Evolutionary conservation across 2,888 invertebrate genomes (phyloP).

Genomic region (Schizotus pectinicornis): DNA sequence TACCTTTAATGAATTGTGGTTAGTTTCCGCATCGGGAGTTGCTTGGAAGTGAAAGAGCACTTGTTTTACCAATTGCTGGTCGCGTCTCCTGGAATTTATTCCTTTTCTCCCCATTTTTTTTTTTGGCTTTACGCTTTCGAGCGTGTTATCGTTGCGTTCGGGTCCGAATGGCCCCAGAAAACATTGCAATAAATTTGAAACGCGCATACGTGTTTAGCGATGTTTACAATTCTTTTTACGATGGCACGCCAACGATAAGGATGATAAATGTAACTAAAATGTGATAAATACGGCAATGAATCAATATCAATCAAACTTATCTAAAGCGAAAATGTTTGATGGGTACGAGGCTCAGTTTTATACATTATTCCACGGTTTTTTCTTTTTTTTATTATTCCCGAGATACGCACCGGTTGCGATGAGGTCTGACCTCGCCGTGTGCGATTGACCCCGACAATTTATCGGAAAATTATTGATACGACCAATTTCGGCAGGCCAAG

Average conservation of each 20-base stretch:
- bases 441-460: no score
- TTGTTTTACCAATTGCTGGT: background rate
- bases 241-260: slow-evolving; percentile 12
- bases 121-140: no score
- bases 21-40: no score
- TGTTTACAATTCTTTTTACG: slow-evolving; percentile 5
- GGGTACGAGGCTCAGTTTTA: background rate
- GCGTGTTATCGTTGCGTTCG: no score
- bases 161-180: background rate
- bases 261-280: slow-evolving; percentile 4
- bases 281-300: slow-evolving; percentile 14
- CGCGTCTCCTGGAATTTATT: background rate
- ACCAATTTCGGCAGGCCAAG: no score
- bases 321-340: slow-evolving; percentile 4
- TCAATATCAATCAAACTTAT: slow-evolving; percentile 20
- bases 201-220: slow-evolving; percentile 7
- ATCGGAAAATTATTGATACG: no score
- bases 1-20: no score
- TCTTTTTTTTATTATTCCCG: no score
- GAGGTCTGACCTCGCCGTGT: no score
- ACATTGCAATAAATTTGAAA: slow-evolving; percentile 11
- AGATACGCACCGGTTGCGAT: no score
- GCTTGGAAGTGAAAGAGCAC: no score
- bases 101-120: background rate
- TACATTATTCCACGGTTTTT: no score